Conservation (phyloP, 2,113 vertebrate species). For the Sinocyclocheilus maitianheensis region DNA sequence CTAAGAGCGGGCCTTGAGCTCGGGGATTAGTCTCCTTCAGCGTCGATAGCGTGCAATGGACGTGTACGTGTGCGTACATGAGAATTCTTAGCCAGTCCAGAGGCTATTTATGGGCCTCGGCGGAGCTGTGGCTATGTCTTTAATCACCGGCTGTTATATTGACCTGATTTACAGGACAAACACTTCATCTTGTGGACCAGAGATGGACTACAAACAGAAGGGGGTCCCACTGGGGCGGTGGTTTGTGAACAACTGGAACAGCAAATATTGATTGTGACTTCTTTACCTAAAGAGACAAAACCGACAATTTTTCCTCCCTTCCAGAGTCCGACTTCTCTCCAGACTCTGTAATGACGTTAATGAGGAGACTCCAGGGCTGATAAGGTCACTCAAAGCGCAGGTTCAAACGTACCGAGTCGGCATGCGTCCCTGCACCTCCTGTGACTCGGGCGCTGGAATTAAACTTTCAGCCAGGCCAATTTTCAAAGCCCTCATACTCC, state of each 20-base stretch:
- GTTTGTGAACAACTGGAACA: conserved; percentile 8
- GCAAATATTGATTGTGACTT: conserved; percentile 33
- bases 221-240: conserved; percentile 19
- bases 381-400: conserved; percentile 33
- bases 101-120: conserved; percentile 69
- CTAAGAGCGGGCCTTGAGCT: conserved; percentile 66
- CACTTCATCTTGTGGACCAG: conserved; percentile 58
- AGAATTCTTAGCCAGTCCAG: conserved; percentile 63
- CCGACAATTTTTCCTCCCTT: not conserved
- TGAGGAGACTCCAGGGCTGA: conserved; percentile 1
- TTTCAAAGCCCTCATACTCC: conserved; percentile 66
- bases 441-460: conserved; percentile 37
- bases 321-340: not conserved
- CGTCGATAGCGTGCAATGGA: not conserved
- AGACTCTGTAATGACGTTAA: conserved; percentile 30
- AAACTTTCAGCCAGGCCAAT: conserved; percentile 50
- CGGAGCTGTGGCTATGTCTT: conserved; percentile 60
- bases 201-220: conserved; percentile 20
- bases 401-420: conserved; percentile 25
- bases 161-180: conserved; percentile 64
- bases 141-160: conserved; percentile 66
- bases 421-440: conserved; percentile 26
- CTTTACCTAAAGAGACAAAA: not conserved
- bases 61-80: not conserved
- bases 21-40: conserved; percentile 70